Base-by-base conservation (phyloP, 2,888 invertebrate genomes). In the Caradrina clavipalpis region DNA sequence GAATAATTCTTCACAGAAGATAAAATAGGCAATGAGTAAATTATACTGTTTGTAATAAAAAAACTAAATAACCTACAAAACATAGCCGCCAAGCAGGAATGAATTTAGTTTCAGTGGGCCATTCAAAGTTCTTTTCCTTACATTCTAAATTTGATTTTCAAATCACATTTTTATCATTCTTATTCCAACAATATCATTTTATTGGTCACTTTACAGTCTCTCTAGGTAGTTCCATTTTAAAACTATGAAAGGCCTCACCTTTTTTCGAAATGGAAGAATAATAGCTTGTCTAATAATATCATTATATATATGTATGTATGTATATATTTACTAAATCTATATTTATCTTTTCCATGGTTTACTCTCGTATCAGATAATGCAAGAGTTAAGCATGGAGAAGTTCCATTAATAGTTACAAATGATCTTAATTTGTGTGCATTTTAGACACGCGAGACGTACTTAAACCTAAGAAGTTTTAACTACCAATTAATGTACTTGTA, bases 201-300 rank as follows among this genome's bases (percentile, higher is more conserved):
- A 55, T 13, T 61, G 17, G 49, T 76, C 69, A 45, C 19, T 35
- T 56, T 15, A 22, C 69, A 73, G 71, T 71, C 64, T 73, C 64
- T 73, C 57, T 49, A 45, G n/a, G 45, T 11, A 53, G 26, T 67
- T 47, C 47, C 53, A 45, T 49, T 56, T 66, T 60, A 55, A 51
- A 69, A 74, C 63, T 60, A 63, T 59, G 55, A 59, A 67, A 73
- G 76, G 72, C 76, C 62, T 57, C 56, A 69, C 60, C 58, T 69
- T 55, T n/a, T 19, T 19, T 54, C 42, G 22, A 42, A 57, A 42
- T 61, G 11, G 22, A 45, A 45, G 17, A 51, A 15, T 59, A 45
- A 21, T 22, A 19, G 31, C 13, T 54, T 7, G 31, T 54, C 11
- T 49, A 49, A 17, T 45, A 45, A 26, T 26, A 26, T n/a, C n/a